Base-by-base conservation (phyloP, 2,888 invertebrate genomes). In the Creontiades dilutus region DNA sequence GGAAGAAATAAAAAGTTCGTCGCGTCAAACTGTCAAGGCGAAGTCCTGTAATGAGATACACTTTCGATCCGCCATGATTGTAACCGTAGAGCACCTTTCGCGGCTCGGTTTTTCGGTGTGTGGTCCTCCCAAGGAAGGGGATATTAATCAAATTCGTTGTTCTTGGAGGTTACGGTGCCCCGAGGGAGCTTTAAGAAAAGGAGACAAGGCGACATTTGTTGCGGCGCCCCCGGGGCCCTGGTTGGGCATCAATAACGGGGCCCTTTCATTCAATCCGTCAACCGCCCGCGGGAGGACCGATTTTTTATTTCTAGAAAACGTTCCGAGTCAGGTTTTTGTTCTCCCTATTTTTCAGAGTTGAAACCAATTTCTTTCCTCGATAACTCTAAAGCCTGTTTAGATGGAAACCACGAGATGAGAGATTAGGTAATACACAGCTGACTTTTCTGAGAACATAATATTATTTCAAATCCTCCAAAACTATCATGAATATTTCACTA, bases 11-110 rank as follows among this genome's bases (percentile, higher is more conserved):
- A 5, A 14, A n/a, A 16, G 16, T 16, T 57, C 57, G 0, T 57
- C 57, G n/a, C 19, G 0, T 68, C 23, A 19, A 13, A 19, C 19
- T 23, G 27, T 19, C 23, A 68, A 68, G 68, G 23, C n/a, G 52
- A 16, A 61, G 61, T 1, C 27, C 27, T 78, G 82, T 82, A 82
- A 82, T 82, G 82, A 82, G 82, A 82, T 82, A 82, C 82, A 52
- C 47, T 52, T 78, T 37, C 46, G 47, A 27, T 52, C 48, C 52
- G 82, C 82, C 82, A 82, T 52, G 52, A 27, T 48, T 82, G 82
- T 82, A 82, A 78, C 82, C 82, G 55, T 82, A 48, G 55, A 82
- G 82, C 52, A 52, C 82, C 82, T 82, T 82, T 82, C 82, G 82
- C 82, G n/a, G 55, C 47, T 52, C n/a, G 48, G 81, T 82, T 27